phyloP scores from a whole-genome alignment of 35 echinoderm and acorn worm species.

The Hemicentrotus pulcherrimus region DNA sequence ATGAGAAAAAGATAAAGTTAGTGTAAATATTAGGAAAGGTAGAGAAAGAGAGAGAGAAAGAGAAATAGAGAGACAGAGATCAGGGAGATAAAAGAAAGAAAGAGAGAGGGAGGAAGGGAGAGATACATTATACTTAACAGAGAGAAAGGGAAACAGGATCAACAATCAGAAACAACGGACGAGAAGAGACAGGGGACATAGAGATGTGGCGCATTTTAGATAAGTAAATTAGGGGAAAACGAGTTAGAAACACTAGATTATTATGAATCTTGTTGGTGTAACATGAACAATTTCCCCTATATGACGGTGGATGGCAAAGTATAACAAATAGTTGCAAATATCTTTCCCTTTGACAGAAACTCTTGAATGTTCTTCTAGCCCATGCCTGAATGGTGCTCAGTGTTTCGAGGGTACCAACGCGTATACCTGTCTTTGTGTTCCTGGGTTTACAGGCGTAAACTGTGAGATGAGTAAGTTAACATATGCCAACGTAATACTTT shows the following conservation, averaged over 20 bases:
- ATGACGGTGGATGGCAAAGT: no score
- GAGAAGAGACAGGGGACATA: no score
- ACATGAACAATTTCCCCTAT: no score
- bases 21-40: neutral
- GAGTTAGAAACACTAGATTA: no score
- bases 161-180: no score
- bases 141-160: neutral
- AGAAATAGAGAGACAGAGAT: neutral
- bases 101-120: neutral
- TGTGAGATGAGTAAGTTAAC: conserved; percentile 38
- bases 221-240: no score
- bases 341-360: conserved; percentile 8
- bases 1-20: no score
- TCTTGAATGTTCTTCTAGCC: neutral
- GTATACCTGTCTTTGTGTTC: conserved; percentile 40
- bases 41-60: neutral
- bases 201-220: no score
- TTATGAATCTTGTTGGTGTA: no score
- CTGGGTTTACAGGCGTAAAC: conserved; percentile 49
- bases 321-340: no score
- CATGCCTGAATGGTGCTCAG: conserved; percentile 43
- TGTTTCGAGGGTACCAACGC: conserved; percentile 45
- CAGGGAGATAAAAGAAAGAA: neutral
- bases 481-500: neutral
- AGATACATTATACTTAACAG: neutral